Evolutionary conservation across 2,888 invertebrate genomes (phyloP), one percentile per base, ranked within the genome.

Genomic region (Cosmia trapezina): DNA sequence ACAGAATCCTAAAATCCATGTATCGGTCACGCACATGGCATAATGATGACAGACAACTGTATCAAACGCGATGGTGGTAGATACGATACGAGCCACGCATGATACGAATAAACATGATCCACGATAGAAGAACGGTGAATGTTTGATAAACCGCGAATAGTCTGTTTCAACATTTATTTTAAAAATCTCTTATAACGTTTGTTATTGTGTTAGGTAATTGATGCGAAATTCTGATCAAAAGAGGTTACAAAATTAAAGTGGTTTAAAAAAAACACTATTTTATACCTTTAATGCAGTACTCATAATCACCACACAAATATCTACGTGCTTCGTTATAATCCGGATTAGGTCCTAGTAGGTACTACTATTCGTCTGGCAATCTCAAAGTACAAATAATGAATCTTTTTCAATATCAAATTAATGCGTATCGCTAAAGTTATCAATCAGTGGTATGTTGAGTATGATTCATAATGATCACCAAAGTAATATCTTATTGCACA

Each of bases 11-110:
- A 73, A 62, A 63, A 65, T 43, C 11, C 37, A 56, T 63, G 54
- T 69, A 62, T 81, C 33, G 53, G 63, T 54, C 63, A 83, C 83
- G 81, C 81, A 60, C 59, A 11, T 65, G 45, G 81, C 65, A 83
- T 83, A 81, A 72, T 76, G 76, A 83, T 70, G 53, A 47, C 54
- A 65, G 53, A 47, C 54, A 65, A 76, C 73, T 63, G 63, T 60
- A 56, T 56, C 57, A 73, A 70, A 57, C 69, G 66, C 56, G 70
- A 68, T 70, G 33, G 57, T 47, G 71, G 37, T 28, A 2, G 63
- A 72, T 72, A 69, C 65, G 59, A 72, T 59, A 66, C 57, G 49
- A 19, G 12, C 14, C 64, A 56, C 56, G 28, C 81, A 66, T 75
- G 80, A 61, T 54, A n/a, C 19, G 72, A 81, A 81, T 80, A 63